phyloP scores from a whole-genome alignment of 2,113 vertebrate species.

The Tachycineta bicolor region DNA sequence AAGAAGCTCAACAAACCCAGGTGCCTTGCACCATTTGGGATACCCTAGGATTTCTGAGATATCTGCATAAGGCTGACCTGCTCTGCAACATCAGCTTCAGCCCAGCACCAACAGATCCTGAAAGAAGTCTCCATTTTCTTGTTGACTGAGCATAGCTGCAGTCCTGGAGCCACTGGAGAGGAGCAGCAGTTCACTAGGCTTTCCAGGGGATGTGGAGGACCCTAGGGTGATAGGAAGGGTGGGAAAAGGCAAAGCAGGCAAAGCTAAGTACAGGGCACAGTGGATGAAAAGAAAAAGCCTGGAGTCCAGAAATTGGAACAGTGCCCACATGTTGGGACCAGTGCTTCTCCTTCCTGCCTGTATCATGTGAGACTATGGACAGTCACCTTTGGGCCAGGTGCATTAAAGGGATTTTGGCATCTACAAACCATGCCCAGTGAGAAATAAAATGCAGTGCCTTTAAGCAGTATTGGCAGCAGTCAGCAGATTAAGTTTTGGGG shows the following conservation, averaged over 20 bases:
- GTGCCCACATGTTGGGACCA: rapidly evolving
- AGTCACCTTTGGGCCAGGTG: not conserved
- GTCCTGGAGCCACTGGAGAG: not conserved
- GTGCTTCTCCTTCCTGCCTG: not conserved
- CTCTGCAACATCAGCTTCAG: not conserved
- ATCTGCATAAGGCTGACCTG: not conserved
- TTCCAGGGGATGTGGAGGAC: not conserved
- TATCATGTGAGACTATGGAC: not conserved
- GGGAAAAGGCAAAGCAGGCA: not conserved
- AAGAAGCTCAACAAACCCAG: not conserved
- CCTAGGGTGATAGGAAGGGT: not conserved
- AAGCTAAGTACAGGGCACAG: not conserved
- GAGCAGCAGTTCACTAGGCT: not conserved
- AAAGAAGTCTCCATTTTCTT: not conserved
- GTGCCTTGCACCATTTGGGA: not conserved
- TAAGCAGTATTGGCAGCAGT: not conserved
- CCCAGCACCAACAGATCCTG: not conserved
- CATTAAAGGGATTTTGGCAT: not conserved
- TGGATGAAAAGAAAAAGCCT: not conserved
- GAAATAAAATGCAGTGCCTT: not conserved
- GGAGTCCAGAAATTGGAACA: not conserved
- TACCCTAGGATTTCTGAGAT: not conserved
- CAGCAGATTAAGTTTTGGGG: not conserved
- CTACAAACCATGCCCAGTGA: not conserved
- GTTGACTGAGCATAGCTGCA: not conserved